Base-by-base conservation (phyloP, 2,113 vertebrate species). In the Columba janthina region DNA sequence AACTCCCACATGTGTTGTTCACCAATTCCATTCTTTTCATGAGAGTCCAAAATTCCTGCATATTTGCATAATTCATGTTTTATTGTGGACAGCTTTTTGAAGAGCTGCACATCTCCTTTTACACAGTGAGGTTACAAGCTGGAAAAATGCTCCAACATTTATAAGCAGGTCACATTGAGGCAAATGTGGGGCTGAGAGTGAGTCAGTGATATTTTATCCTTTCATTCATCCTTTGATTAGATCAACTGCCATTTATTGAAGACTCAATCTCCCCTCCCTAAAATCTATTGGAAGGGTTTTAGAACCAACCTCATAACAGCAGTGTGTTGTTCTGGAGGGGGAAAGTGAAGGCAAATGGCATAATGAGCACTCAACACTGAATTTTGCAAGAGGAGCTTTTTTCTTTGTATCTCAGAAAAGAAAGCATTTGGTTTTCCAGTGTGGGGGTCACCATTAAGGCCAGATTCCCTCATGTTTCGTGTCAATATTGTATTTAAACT, bases 1-100 rank as follows among this genome's bases (percentile, higher is more conserved):
- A 70, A 66, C 31, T 81, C 44, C 28, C 26, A 18, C 1, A 3
- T 60, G 34, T n/a, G 6, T 80, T 86, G n/a, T 54, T 38, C 21
- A 70, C 36, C 51, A 57, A n/a, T 13, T 42, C 32, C 4, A 0
- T 80, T 76, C 16, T 90, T 25, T 85, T 53, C 24, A 34, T 0
- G 3, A 14, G 6, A 88, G n/a, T 67, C 18, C 56, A 40, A 24
- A 77, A 28, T 77, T 60, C 64, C 88, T 93, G 64, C 13, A 29
- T 77, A 61, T 73, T 83, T 91, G 42, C 67, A 66, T 89, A 91
- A 91, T 74, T 90, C 74, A 46, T 42, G 74, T 88, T 64, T 90
- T 82, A 46, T 44, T 51, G 60, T 72, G 82, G 17, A n/a, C 34
- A 77, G 18, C 32, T n/a, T 71, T 88, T 44, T 77, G 20, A 74